phyloP scores from a whole-genome alignment of 92 coral and sea anemone genomes.

The Virgularia gustaviana region DNA sequence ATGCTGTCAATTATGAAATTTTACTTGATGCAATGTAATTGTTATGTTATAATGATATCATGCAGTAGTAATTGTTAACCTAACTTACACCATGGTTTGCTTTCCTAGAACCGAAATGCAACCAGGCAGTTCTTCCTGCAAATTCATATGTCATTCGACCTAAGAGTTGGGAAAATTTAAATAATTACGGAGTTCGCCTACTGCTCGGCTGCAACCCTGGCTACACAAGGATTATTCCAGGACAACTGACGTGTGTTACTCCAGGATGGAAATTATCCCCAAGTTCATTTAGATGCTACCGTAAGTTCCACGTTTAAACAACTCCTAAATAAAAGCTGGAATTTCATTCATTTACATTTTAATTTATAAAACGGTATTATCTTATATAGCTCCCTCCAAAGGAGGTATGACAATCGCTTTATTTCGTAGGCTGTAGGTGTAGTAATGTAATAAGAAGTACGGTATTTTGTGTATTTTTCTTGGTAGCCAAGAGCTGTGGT shows the following conservation, averaged over 20 bases:
- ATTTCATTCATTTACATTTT: not conserved
- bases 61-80: no score
- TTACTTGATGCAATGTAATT: no score
- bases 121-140: constrained; percentile 8
- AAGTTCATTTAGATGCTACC: constrained; percentile 15
- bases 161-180: constrained; percentile 1
- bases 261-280: constrained; percentile 19
- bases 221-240: not conserved
- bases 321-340: not conserved
- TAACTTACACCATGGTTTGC: not conserved
- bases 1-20: no score
- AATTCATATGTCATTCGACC: constrained; percentile 4
- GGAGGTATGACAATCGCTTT: no score
- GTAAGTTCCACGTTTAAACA: not conserved
- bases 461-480: not conserved
- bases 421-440: no score
- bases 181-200: constrained; percentile 7
- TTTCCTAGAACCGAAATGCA: constrained; percentile 16
- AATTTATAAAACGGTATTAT: not conserved
- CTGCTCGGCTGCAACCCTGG: constrained; percentile 20
- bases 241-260: not conserved
- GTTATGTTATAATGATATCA: no score
- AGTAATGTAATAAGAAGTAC: no score
- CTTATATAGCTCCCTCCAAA: no score
- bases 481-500: not conserved